Percentiles rank a stretch among this genome's conserved stretches.
These are phyloP conservation scores for Atethmia centrago DNA, from an alignment of 2,888 invertebrate species.

Conservation along the genomic window DNA sequence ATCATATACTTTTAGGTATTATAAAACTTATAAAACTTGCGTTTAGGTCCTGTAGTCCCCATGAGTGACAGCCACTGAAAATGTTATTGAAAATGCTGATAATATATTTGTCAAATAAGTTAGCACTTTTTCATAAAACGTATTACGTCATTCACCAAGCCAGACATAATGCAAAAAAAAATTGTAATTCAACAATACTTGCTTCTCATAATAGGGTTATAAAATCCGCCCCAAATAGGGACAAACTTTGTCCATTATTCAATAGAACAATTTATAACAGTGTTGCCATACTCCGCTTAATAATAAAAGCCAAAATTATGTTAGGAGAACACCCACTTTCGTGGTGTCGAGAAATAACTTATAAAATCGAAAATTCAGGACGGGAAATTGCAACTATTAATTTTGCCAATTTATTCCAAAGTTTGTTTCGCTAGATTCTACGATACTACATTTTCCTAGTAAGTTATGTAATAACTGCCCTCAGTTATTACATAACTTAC, in stretches of 20 bases:
- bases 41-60: no score
- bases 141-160: not conserved
- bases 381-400: slow-evolving; percentile 21
- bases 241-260: slow-evolving; percentile 63
- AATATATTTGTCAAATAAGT: slow-evolving; percentile 5
- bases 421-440: not conserved
- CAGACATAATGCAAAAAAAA: slow-evolving; percentile 17
- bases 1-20: no score
- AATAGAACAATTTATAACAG: slow-evolving; percentile 54
- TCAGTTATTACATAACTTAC: no score
- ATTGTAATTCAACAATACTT: slow-evolving; percentile 40
- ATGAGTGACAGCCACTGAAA: not conserved
- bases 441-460: no score
- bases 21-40: no score
- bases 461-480: not conserved
- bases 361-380: slow-evolving; percentile 10
- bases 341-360: slow-evolving; percentile 37
- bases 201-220: slow-evolving; percentile 35
- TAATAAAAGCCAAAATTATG: slow-evolving; percentile 43
- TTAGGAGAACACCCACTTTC: slow-evolving; percentile 24
- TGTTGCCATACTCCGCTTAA: slow-evolving; percentile 30
- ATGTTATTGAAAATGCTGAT: not conserved
- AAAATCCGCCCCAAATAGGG: slow-evolving; percentile 46
- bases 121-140: not conserved
- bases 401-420: slow-evolving; percentile 8